A percentile compares a stretch with the other conserved stretches of the same genome.
Evolutionary conservation across 2,113 vertebrate genomes (phyloP).

Genomic region (Phylloscopus trochilus): DNA sequence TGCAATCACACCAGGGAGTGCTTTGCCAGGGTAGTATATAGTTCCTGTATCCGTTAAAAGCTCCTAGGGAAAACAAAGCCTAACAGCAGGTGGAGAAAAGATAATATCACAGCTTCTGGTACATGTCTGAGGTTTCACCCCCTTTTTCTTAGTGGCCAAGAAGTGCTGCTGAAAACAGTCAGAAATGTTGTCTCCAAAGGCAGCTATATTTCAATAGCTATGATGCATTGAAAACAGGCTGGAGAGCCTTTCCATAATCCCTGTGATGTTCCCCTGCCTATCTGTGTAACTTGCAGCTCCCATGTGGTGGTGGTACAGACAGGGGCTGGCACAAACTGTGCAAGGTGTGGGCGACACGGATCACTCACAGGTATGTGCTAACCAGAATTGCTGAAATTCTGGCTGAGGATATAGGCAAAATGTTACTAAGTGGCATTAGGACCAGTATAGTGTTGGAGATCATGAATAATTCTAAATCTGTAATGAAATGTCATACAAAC

Average conservation of each 20-base stretch:
- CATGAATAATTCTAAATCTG: background rate
- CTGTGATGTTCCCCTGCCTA: background rate
- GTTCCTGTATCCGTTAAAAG: slow-evolving; percentile 36
- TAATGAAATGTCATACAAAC: background rate
- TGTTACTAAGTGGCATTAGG: background rate
- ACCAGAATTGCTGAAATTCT: background rate
- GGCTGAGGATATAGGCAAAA: background rate
- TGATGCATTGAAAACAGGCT: background rate
- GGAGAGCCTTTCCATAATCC: background rate
- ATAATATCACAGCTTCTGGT: slow-evolving; percentile 35
- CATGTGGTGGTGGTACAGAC: background rate
- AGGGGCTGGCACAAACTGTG: background rate
- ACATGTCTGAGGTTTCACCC: background rate
- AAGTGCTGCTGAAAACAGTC: background rate
- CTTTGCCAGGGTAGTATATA: slow-evolving; percentile 35
- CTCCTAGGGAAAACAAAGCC: slow-evolving; percentile 54
- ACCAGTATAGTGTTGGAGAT: background rate
- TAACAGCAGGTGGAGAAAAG: slow-evolving; percentile 42
- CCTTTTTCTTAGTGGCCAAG: background rate
- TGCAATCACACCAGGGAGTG: slow-evolving; percentile 52
- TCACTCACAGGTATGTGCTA: background rate
- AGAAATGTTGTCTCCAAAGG: background rate
- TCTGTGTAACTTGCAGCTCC: background rate
- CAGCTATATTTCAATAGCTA: background rate
- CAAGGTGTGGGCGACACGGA: accelerated